Evolutionary conservation across 2,113 vertebrate species (phyloP).

Genomic region (Anser brachyrhynchus): DNA sequence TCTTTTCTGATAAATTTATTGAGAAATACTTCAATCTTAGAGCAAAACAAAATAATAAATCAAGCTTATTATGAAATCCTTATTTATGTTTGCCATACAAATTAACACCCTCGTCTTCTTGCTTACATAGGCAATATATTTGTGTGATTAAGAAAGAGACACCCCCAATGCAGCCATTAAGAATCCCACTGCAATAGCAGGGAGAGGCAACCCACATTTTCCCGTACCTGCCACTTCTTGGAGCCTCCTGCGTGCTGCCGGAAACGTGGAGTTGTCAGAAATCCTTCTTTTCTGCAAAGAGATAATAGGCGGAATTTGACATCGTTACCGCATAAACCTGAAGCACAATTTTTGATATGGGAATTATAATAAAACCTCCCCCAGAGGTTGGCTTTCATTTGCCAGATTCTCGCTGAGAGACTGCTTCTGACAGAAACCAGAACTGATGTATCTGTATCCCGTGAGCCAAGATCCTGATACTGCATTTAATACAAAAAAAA

Average conservation of each 20-base stretch:
- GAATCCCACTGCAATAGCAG: background rate
- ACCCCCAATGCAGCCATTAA: background rate
- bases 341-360: background rate
- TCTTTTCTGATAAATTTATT: background rate
- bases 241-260: background rate
- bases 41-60: background rate
- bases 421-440: background rate
- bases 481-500: background rate
- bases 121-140: background rate
- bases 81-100: background rate
- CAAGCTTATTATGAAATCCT: background rate
- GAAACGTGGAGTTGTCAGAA: background rate
- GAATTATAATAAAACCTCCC: background rate
- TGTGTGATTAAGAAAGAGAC: background rate
- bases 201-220: background rate
- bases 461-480: background rate
- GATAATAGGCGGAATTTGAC: background rate
- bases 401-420: background rate
- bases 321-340: background rate
- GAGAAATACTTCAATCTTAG: background rate
- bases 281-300: background rate
- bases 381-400: background rate
- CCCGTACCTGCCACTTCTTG: background rate
- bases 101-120: background rate
- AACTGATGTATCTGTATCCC: background rate